phyloP scores from a whole-genome alignment of 1,140 invertebrate species.

The Drosophila orosa region DNA sequence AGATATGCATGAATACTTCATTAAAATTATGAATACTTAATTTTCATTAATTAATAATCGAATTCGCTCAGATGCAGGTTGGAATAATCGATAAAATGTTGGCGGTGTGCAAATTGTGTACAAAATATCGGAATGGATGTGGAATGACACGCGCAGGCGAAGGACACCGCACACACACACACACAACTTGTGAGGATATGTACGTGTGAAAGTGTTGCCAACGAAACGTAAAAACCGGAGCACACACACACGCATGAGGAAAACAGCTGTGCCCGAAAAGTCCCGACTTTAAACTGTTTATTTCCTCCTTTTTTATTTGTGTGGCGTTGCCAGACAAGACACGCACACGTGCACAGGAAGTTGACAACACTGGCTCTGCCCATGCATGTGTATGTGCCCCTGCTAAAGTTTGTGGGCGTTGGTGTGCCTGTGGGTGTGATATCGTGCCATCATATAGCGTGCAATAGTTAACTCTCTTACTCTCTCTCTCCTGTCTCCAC shows the following conservation, averaged over 20 bases:
- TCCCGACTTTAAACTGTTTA: slow-evolving; percentile 19
- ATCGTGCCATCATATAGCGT: slow-evolving; percentile 30
- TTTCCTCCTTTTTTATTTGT: neutral
- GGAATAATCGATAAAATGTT: slow-evolving; percentile 71
- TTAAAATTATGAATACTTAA: neutral
- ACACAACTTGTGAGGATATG: neutral
- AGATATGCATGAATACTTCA: neutral
- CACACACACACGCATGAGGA: slow-evolving; percentile 12
- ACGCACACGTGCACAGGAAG: slow-evolving; percentile 57
- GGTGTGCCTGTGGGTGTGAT: slow-evolving; percentile 17
- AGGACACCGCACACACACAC: slow-evolving; percentile 61
- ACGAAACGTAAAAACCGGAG: slow-evolving; percentile 21
- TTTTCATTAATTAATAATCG: neutral
- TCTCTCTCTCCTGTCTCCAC: neutral
- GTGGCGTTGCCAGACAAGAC: slow-evolving; percentile 55
- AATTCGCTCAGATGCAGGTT: neutral
- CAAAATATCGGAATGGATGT: slow-evolving; percentile 70
- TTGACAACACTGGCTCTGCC: slow-evolving; percentile 54
- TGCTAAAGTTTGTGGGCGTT: slow-evolving; percentile 40
- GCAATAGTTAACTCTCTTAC: slow-evolving; percentile 12
- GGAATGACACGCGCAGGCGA: slow-evolving; percentile 76
- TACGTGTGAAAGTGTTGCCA: slow-evolving; percentile 63
- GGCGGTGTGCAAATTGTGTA: slow-evolving; percentile 67
- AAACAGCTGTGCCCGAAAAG: slow-evolving; percentile 56
- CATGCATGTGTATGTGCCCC: slow-evolving; percentile 17